Evolutionary conservation across 2,113 vertebrate species (phyloP), one percentile per base, ranked within the genome.

Genomic region (Anas platyrhynchos): DNA sequence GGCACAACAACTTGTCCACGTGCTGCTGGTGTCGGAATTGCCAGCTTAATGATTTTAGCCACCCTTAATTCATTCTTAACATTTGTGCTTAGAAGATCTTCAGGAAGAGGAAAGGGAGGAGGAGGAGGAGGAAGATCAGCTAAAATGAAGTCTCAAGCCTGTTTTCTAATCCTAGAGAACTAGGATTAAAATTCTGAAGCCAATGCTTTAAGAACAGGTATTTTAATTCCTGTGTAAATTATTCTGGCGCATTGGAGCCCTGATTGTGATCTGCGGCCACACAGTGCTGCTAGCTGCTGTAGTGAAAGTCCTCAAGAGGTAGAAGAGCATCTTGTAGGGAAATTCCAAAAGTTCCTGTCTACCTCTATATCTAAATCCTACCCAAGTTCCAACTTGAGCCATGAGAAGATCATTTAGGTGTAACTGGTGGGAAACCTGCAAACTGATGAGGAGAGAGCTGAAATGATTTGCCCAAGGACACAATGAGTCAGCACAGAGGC

Each of bases 341-440:
- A 95, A 95, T 96, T 91, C 92, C 94, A 73, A 0, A 88, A 89
- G 88, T 94, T 93, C 86, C 92, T 89, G 86, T 94, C 80, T 74
- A 20, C 48, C 36, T 96, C 36, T 58, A 18, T 88, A 84, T 25
- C 52, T 79, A 88, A 93, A 94, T 86, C 62, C 63, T 96, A 0
- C 58, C 96, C 94, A 92, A 92, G 94, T 96, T 85, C 88, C 74
- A 92, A 48, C 92, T 92, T 96, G 96, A 96, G 74, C 80, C 86
- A 16, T 62, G 67, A 74, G 83, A 89, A 95, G 93, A 54, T 93
- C 38, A 23, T n/a, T 86, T 80, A 93, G 83, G 80, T 96, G 93
- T 58, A 93, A 58, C 88, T 91, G 92, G 63, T 96, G 93, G 55
- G 92, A 97, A 96, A 69, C 22, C 89, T 92, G 69, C 56, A 44